Base-by-base conservation (phyloP, 92 coral and sea anemone species). In the Palythoa heliodiscus region DNA sequence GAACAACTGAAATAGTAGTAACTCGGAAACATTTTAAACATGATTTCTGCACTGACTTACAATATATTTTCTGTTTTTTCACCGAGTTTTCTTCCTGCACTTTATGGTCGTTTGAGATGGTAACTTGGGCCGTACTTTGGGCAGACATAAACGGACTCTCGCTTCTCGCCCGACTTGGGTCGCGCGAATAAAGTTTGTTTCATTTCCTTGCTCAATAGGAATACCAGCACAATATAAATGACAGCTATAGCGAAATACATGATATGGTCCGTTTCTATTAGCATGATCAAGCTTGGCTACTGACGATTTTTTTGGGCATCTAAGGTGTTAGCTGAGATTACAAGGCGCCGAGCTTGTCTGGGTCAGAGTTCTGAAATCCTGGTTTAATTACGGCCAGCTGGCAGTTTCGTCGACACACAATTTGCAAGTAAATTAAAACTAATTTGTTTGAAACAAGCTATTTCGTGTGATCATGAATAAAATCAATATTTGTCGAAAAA, bases 131-230 rank as follows among this genome's bases (percentile, higher is more conserved):
- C 84, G 40, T 80, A 74, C 20, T 64, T 80, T 14, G 84, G 84
- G 74, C 84, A 80, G 63, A 64, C 47, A 48, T 80, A 80, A 5
- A 80, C 72, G 7, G 50, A 7, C 2, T 50, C 13, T 12, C 4
- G 74, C 22, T 80, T 80, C 73, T 66, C 72, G 58, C 74, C 57
- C 7, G 84, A 52, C 53, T 80, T 80, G 20, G 61, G 63, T 29
- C 53, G 83, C 12, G 52, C 70, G 29, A 80, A 66, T 20, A 80
- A 23, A 13, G 84, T 80, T 25, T 80, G 58, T 80, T 80, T 80
- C 84, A 80, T 80, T 20, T 80, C 74, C 73, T 66, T 80, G 23
- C 84, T 61, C 39, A 80, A 20, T 23, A 80, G 43, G 2, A 64
- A 20, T 23, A 43, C 74, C 24, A 66, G 40, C 11, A 80, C 73